Evolutionary conservation across 2,797 vertebrate genomes (phyloP).

Genomic region (Betta splendens): DNA sequence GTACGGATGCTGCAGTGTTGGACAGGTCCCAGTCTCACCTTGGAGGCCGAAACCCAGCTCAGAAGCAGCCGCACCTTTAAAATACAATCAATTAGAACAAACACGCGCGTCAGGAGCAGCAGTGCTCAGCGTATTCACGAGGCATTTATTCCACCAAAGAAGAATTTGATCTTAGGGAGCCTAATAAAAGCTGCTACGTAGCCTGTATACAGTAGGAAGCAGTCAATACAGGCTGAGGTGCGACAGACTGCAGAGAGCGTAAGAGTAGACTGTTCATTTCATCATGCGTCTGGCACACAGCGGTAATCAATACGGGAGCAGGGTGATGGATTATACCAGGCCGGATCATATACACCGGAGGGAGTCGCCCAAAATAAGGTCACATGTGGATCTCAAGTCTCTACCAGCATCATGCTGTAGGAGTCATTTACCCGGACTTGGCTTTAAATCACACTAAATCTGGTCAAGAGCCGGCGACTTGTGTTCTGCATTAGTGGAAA

Average conservation of each 20-base stretch:
- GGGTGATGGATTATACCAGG: constrained; percentile 51
- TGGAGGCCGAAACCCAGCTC: constrained; percentile 3
- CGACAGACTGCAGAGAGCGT: constrained; percentile 13
- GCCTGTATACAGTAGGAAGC: constrained; percentile 2
- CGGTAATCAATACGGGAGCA: constrained; percentile 46
- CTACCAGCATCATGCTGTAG: background rate
- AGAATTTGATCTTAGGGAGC: constrained; percentile 49
- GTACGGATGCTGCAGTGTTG: constrained; percentile 1
- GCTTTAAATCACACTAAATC: too few species aligned
- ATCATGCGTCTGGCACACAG: constrained; percentile 36
- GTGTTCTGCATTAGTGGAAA: too few species aligned
- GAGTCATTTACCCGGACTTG: too few species aligned
- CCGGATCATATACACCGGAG: constrained; percentile 39
- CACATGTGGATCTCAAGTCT: constrained; percentile 3
- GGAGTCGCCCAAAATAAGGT: constrained; percentile 18
- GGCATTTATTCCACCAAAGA: constrained; percentile 25
- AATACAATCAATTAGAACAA: constrained; percentile 7
- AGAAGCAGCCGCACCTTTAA: background rate
- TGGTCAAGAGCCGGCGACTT: too few species aligned
- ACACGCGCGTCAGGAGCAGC: background rate
- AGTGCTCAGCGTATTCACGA: constrained; percentile 7
- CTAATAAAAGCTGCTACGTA: constrained; percentile 33
- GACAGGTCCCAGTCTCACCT: constrained; percentile 4
- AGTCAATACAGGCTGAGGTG: constrained; percentile 19
- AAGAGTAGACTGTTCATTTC: constrained; percentile 12